Evolutionary conservation across 2,113 vertebrate genomes (phyloP).

Genomic region (Peromyscus maniculatus): DNA sequence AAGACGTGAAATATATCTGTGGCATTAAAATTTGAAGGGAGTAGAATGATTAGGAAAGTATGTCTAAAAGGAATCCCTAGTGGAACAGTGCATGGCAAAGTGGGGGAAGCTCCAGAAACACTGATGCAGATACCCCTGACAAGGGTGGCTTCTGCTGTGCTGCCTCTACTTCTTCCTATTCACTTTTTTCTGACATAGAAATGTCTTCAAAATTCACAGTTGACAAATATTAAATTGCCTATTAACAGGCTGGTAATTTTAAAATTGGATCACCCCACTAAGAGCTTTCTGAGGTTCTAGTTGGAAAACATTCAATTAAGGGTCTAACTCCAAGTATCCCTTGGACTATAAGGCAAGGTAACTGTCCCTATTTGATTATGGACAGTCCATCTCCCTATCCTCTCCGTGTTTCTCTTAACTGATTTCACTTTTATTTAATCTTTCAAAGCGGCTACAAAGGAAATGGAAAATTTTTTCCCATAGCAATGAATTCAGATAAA

Average conservation of each 20-base stretch:
- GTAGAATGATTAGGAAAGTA: not conserved
- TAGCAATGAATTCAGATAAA: not conserved
- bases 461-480: not conserved
- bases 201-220: no score
- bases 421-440: not conserved
- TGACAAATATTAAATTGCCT: no score
- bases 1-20: not conserved
- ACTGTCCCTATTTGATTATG: not conserved
- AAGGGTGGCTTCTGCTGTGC: not conserved
- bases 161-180: no score
- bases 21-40: not conserved
- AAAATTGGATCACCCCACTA: not conserved
- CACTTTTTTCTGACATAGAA: not conserved
- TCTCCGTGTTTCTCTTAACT: not conserved
- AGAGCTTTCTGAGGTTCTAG: not conserved
- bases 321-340: not conserved
- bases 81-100: not conserved
- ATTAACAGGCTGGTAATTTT: not conserved
- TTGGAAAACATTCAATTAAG: not conserved
- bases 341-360: no score
- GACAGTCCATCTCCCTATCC: not conserved
- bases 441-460: not conserved
- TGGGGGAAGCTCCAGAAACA: not conserved
- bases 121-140: no score
- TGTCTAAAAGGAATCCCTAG: not conserved